These are phyloP conservation scores for Orthosia gothica DNA, from an alignment of 2,888 invertebrate species.

Conservation along the genomic window DNA sequence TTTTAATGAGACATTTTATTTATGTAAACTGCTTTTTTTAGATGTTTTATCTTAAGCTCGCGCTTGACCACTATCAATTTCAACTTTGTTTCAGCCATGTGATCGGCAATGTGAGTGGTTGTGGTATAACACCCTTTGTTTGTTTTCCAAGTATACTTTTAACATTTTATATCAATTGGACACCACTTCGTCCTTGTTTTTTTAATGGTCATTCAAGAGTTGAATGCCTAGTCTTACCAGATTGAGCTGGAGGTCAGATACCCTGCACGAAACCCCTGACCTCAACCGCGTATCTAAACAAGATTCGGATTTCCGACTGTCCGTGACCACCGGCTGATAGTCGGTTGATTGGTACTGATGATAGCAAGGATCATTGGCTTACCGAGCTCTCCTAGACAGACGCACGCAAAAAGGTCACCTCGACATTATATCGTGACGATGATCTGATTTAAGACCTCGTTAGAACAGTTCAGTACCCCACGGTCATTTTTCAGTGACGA, in stretches of 20 bases:
- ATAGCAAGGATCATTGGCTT: slow-evolving; percentile 46
- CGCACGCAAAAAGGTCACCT: slow-evolving; percentile 54
- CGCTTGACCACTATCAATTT: too few species aligned
- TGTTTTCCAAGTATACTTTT: background rate
- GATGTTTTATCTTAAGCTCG: too few species aligned
- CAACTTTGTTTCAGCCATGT: too few species aligned
- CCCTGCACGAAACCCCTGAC: slow-evolving; percentile 37
- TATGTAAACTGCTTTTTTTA: too few species aligned
- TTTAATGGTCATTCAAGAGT: background rate
- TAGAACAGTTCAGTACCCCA: slow-evolving; percentile 24
- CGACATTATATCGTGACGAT: slow-evolving; percentile 27
- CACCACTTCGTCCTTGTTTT: background rate
- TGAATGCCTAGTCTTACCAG: slow-evolving; percentile 4
- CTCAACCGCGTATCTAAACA: slow-evolving; percentile 38
- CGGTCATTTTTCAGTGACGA: background rate
- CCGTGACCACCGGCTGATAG: slow-evolving; percentile 37
- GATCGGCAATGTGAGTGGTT: too few species aligned
- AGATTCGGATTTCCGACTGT: slow-evolving; percentile 56
- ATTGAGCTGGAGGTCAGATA: slow-evolving; percentile 33
- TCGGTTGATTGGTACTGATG: slow-evolving; percentile 51
- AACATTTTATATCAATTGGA: background rate
- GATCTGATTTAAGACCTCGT: slow-evolving; percentile 12
- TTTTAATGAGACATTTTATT: too few species aligned
- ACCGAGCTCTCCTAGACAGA: slow-evolving; percentile 49
- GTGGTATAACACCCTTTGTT: background rate